Conservation (phyloP, 2,888 invertebrate genomes). For the Heteropelma amictum region DNA sequence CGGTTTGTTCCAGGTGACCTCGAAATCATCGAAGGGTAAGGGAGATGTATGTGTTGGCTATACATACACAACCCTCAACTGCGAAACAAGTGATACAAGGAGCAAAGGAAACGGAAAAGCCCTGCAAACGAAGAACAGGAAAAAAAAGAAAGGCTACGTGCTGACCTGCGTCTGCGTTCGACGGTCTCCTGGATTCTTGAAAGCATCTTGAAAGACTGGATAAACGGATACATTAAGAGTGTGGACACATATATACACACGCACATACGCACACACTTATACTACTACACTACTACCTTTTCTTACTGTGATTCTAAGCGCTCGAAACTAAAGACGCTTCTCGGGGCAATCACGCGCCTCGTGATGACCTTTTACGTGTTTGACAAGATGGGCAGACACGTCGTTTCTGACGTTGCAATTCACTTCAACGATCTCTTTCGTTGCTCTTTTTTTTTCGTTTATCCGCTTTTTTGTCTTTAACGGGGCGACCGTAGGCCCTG, state of each 20-base stretch:
- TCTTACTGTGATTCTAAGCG: constrained; percentile 50
- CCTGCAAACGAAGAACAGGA: constrained; percentile 2
- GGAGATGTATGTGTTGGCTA: background rate
- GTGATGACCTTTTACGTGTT: constrained; percentile 60
- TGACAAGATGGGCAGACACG: constrained; percentile 16
- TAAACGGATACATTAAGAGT: constrained; percentile 6
- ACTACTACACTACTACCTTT: constrained; percentile 20
- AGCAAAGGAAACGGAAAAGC: background rate
- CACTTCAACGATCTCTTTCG: background rate
- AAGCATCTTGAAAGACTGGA: constrained; percentile 41
- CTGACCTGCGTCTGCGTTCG: constrained; percentile 53
- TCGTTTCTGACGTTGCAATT: constrained; percentile 25
- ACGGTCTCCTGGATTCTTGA: constrained; percentile 47
- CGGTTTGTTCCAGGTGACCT: constrained; percentile 15
- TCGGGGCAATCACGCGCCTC: constrained; percentile 52
- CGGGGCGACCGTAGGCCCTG: constrained; percentile 60
- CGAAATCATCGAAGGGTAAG: background rate
- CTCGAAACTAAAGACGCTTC: constrained; percentile 48
- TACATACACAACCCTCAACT: background rate
- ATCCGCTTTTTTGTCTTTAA: constrained; percentile 27
- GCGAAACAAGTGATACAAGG: constrained; percentile 21
- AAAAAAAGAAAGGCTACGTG: constrained; percentile 43
- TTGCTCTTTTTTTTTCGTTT: background rate
- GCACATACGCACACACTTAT: background rate
- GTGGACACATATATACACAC: background rate